Evolutionary conservation across 2,888 invertebrate species (phyloP), one percentile per base, ranked within the genome.

Genomic region (Metopia argyrocephala): DNA sequence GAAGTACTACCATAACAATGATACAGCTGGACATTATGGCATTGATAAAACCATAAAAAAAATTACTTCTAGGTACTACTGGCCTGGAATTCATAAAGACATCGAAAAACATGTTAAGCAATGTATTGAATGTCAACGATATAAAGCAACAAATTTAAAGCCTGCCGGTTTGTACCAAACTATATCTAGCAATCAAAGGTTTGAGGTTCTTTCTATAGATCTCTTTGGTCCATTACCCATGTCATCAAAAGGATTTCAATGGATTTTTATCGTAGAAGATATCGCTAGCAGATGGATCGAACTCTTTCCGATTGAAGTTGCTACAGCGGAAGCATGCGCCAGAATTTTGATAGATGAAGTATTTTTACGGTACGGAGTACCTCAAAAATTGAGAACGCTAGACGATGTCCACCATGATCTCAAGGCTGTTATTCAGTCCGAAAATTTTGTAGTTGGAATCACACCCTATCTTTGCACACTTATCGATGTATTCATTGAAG

Each of bases 331-430:
- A 56, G 73, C 61, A 0, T 87, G 87, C 69, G 86, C 86, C 0
- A 57, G 23, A 3, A 79, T 68, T 0, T 62, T 89, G 0, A 61
- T 89, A 0, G 64, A 87, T 27, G n/a, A n/a, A n/a, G n/a, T n/a
- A n/a, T 85, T 89, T 9, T 52, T 89, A 3, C 79, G 88, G 23
- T 89, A 85, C 76, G 88, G 88, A 0, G n/a, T 85, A 1, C 87
- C 87, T 0, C 25, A 88, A 0, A 71, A 86, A 18, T 45, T 79
- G 65, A 75, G 79, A 52, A 79, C 46, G 6, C 79, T 62, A 28
- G 25, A 56, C 4, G 70, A 79, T 52, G 75, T 52, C 2, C 50
- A 74, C n/a, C 45, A 56, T 56, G 79, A 79, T 28, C 54, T 79
- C n/a, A 74, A 59, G 65, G 12, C 69, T 6, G 64, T 75, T 21